Evolutionary conservation across 2,797 vertebrate species (phyloP).

Genomic region (Anomalospiza imberbis): DNA sequence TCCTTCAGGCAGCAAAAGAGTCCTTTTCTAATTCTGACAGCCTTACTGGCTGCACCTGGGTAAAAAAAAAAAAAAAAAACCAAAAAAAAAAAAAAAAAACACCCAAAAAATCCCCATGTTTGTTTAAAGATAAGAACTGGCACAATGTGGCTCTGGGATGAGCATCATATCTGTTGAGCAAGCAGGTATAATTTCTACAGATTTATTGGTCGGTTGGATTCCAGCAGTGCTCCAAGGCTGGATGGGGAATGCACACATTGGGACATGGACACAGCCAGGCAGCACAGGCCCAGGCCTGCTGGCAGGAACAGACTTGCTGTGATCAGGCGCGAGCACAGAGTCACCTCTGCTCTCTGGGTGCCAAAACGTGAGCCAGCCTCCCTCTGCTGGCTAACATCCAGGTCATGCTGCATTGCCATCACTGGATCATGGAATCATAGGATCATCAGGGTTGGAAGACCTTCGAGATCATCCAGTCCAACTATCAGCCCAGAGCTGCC

Average conservation of each 20-base stretch:
- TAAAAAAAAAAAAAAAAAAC: background rate
- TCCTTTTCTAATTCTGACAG: background rate
- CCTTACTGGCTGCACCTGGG: background rate
- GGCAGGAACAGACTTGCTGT: background rate
- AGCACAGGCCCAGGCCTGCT: background rate
- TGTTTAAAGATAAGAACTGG: background rate
- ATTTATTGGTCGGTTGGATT: background rate
- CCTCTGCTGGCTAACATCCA: background rate
- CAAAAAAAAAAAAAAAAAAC: background rate
- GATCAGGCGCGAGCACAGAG: background rate
- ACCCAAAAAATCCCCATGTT: accelerated
- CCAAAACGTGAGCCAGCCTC: accelerated
- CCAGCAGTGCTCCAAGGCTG: background rate
- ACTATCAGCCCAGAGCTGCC: background rate
- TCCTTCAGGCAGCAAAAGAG: background rate
- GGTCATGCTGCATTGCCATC: background rate
- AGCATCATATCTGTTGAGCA: background rate
- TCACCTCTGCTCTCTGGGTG: background rate
- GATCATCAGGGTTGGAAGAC: background rate
- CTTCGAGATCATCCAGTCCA: background rate
- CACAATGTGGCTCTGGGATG: accelerated
- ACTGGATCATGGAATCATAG: accelerated
- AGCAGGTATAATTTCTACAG: background rate
- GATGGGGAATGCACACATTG: background rate
- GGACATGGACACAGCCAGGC: background rate